Base-by-base conservation (phyloP, 92 coral and sea anemone genomes). In the Parazoanthus atlanticus region DNA sequence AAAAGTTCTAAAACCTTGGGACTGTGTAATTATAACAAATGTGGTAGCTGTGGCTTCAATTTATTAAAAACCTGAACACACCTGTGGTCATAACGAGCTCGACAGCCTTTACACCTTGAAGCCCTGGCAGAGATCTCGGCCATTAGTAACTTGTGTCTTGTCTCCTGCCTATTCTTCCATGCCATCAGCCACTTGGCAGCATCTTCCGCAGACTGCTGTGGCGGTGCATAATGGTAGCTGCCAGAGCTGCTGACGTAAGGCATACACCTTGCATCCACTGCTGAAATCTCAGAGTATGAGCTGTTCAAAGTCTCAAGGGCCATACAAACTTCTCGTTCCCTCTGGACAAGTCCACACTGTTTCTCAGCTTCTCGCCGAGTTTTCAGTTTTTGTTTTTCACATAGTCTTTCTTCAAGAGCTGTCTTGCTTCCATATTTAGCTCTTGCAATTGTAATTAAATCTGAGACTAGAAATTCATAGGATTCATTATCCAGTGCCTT, bases 171-270 rank as follows among this genome's bases (percentile, higher is more conserved):
- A 87, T 94, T 96, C 85, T 97, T 97, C 95, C 99, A 97, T 31
- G 98, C 98, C 73, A 97, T 95, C 40, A 97, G 83, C 99, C 99
- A 97, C 90, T 95, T 95, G 25, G 99, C 99, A 0, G 99, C 98
- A 91, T 97, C 99, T 30, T 97, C 98, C 0, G 99, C 95, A 6
- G 95, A 94, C 90, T 97, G 99, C 58, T 97, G 99, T 10, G 89
- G 76, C 32, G 98, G 94, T 3, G 94, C 94, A 86, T 95, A 92
- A 74, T 94, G 98, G 46, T 95, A 96, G 56, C 96, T 90, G 6
- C 96, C 97, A 15, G 98, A 98, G 25, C 96, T 95, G 78, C 99
- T 94, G 28, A 97, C 99, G 70, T 92, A 97, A 8, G 99, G 99
- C 99, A 97, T 97, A 73, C 99, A 97, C 28, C 99, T 92, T 25